A percentile compares a stretch with the other conserved stretches of the same genome.
phyloP scores from a whole-genome alignment of 2,113 vertebrate genomes.

The Nothoprocta perdicaria region DNA sequence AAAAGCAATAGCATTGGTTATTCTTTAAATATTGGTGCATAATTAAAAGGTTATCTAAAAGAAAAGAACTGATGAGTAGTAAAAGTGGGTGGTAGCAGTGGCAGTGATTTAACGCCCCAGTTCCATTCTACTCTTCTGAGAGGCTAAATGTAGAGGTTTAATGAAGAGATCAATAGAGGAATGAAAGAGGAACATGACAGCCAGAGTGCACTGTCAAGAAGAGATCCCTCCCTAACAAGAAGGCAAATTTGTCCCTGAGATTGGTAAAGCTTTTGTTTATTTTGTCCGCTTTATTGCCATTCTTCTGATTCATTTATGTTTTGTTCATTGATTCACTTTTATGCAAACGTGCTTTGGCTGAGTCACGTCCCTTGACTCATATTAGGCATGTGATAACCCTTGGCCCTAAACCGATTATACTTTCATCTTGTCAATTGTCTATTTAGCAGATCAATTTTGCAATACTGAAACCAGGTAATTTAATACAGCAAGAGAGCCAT shows the following conservation, averaged over 20 bases:
- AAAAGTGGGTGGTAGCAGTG: background rate
- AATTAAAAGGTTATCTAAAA: background rate
- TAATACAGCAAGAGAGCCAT: background rate
- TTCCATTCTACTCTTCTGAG: background rate
- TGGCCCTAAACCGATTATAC: background rate
- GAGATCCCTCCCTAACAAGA: background rate
- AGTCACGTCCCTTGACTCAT: background rate
- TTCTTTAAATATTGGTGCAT: background rate
- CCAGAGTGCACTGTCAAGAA: too few relatives aligned
- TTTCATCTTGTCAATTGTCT: background rate
- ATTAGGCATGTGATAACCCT: background rate
- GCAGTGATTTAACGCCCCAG: background rate
- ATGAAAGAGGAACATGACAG: background rate
- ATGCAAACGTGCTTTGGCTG: background rate
- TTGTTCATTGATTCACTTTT: background rate
- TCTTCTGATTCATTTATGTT: background rate
- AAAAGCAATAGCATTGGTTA: background rate
- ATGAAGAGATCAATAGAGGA: background rate
- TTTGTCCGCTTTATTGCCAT: background rate
- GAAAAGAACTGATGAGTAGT: background rate
- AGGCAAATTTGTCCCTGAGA: background rate
- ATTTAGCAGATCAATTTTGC: background rate
- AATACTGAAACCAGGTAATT: background rate
- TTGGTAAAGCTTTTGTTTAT: background rate
- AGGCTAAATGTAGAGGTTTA: too few relatives aligned